phyloP scores from a whole-genome alignment of 2,888 invertebrate genomes.

The Acleris laterana region DNA sequence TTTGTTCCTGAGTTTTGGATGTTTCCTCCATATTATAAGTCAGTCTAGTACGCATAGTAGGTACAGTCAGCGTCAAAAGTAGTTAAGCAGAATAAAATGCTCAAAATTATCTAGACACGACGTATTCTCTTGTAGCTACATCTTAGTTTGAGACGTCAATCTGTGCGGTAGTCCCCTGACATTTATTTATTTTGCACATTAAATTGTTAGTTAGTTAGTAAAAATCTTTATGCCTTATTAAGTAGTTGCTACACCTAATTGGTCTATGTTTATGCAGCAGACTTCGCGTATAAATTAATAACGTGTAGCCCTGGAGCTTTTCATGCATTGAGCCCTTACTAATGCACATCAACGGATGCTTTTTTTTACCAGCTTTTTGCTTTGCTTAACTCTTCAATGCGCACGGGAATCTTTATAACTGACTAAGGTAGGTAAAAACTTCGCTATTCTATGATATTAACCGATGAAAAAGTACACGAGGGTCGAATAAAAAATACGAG shows the following conservation, averaged over 20 bases:
- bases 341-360: conserved; percentile 55
- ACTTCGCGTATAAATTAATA: conserved; percentile 17
- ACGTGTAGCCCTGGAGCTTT: conserved; percentile 8
- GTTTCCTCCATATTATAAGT: too few species aligned
- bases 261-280: conserved; percentile 28
- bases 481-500: conserved; percentile 13
- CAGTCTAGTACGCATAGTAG: too few species aligned
- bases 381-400: conserved; percentile 54
- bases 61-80: too few species aligned
- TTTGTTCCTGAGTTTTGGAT: too few species aligned
- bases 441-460: conserved; percentile 31
- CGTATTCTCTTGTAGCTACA: too few species aligned
- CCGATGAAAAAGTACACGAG: conserved; percentile 20
- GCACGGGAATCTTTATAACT: conserved; percentile 53
- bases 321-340: conserved; percentile 45
- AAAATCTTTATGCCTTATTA: conserved; percentile 14
- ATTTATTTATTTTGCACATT: background rate
- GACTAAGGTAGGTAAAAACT: conserved; percentile 41
- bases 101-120: too few species aligned
- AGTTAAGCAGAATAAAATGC: too few species aligned
- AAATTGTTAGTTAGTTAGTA: conserved; percentile 13
- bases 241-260: conserved; percentile 18
- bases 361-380: conserved; percentile 55
- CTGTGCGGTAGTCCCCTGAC: too few species aligned
- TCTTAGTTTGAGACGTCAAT: too few species aligned